Base-by-base conservation (phyloP, 2,113 vertebrate species). In the Aphyosemion australe region DNA sequence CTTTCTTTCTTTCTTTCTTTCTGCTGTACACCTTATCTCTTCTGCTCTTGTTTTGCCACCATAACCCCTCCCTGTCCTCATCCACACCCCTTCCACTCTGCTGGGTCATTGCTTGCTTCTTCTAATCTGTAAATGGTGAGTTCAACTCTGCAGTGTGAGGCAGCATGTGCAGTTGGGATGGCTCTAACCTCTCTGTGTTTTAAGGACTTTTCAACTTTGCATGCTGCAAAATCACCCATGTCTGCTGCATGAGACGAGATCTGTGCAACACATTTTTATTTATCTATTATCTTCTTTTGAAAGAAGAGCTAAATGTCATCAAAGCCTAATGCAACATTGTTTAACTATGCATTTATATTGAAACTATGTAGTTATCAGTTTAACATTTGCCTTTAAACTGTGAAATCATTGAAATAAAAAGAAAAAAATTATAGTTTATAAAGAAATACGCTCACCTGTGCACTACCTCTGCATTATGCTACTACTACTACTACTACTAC, bases 61-160 rank as follows among this genome's bases (percentile, higher is more conserved):
- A 72, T 92, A 88, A 93, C 91, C 84, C 92, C 85, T 93, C 89
- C 54, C 34, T 6, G 4, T 10, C n/a, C 87, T 48, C 54, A 16
- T 66, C 21, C 61, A 54, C 74, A 60, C 89, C 87, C 83, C 86
- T 86, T 93, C 60, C 73, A 88, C 90, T 93, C 93, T 93, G 94
- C 94, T 94, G 96, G 93, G 91, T 94, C 94, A 87, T 91, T 92
- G 89, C 94, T 95, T 95, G 92, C 94, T 95, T 91, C 94, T 94
- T 92, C 95, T 93, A 94, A 95, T 94, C 92, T 95, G 91, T 94
- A 90, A 93, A 94, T 95, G 97, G 97, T 99, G 96, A 98, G 96
- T 98, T 94, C 50, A 76, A 64, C 69, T 65, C 66, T 47, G 48
- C 76, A 51, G 62, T n/a, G 78, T 69, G 74, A 82, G 66, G 69